Evolutionary conservation across 2,888 invertebrate genomes (phyloP), one percentile per base, ranked within the genome.

Genomic region (Andrena chrysosceles): DNA sequence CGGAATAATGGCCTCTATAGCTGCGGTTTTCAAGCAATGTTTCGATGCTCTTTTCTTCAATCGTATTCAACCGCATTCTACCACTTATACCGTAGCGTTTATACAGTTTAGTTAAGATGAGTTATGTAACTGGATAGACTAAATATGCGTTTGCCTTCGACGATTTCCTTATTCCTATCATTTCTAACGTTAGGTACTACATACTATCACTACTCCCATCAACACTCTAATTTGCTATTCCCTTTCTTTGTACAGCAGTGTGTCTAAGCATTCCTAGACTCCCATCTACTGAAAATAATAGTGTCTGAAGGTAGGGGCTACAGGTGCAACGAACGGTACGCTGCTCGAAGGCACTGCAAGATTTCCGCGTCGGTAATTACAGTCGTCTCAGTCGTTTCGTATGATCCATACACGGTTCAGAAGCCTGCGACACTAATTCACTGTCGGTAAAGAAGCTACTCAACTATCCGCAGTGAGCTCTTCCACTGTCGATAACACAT

Each of bases 361-460:
- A 10, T 13, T 26, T 2, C 31, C 5, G 42, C 1, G 42, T 42
- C 42, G 1, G 16, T 42, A 1, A 5, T 13, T 42, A 16, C 4
- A 42, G 42, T 42, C 13, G 42, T 42, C 3, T 42, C 42, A 42
- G 42, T 42, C 35, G 16, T 68, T 16, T 35, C 26, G 10, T 16
- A 8, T 33, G 23, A 60, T 31, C 42, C 52, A 2, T 20, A 10
- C 20, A 29, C 29, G 35, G 56, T 42, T 20, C 8, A 13, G 20
- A 49, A 66, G 52, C 23, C 10, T 13, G 20, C n/a, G 59, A 60
- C n/a, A n/a, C 23, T 35, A 42, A 62, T 78, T 72, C n/a, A 10
- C 74, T n/a, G 81, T 29, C 49, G 81, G 64, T 81, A 81, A 67
- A 33, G 60, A n/a, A 16, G 62, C n/a, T 16, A 20, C 26, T 26